These are phyloP conservation scores for Drosophila eohydei DNA, from an alignment of 2,888 invertebrate genomes.

Conservation along the genomic window DNA sequence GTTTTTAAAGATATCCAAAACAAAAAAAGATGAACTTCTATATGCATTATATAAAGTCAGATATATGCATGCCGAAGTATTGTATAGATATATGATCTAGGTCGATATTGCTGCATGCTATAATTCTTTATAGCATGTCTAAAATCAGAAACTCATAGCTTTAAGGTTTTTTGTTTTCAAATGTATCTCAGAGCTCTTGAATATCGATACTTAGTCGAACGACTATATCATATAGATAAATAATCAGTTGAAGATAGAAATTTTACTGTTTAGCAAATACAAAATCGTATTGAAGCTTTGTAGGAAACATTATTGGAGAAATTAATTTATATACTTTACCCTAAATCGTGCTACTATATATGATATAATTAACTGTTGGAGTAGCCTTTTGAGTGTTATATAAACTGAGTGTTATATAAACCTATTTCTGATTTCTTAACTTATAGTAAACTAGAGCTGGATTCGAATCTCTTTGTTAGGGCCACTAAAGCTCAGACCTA, in stretches of 20 bases:
- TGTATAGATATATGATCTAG: neutral
- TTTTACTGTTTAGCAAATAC: too few species aligned
- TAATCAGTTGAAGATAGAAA: neutral
- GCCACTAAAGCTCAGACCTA: neutral
- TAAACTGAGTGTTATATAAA: neutral
- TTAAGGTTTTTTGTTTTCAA: neutral
- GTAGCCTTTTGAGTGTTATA: neutral
- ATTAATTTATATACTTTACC: too few species aligned
- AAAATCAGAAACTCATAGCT: neutral
- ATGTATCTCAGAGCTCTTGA: neutral
- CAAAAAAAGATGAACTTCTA: neutral
- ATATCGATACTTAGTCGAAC: neutral
- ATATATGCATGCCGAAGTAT: neutral
- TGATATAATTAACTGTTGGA: neutral
- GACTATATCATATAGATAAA: constrained; percentile 1
- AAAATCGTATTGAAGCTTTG: too few species aligned
- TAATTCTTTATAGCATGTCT: neutral
- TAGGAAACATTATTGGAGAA: neutral
- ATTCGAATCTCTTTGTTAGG: neutral
- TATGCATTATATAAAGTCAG: neutral
- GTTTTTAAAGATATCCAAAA: neutral
- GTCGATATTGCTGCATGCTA: neutral
- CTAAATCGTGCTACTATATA: neutral
- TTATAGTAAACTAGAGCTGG: neutral
- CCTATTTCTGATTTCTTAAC: neutral